phyloP scores from a whole-genome alignment of 2,888 invertebrate species.

The Alcis repandata region DNA sequence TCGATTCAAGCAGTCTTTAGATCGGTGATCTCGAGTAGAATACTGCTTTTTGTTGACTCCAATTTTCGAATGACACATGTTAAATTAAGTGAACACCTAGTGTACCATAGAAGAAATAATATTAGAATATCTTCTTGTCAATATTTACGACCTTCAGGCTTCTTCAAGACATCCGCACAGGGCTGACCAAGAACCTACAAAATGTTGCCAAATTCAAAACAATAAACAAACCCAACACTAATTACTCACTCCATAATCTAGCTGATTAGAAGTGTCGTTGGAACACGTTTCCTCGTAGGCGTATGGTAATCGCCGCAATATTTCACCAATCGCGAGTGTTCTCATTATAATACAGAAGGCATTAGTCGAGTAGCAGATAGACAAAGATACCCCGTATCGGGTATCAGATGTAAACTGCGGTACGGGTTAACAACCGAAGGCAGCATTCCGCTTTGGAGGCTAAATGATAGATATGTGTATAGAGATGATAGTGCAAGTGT shows the following conservation, averaged over 20 bases:
- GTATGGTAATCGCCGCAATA: slow-evolving; percentile 50
- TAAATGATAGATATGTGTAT: slow-evolving; percentile 71
- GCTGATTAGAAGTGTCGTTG: slow-evolving; percentile 9
- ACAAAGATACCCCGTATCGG: slow-evolving; percentile 76
- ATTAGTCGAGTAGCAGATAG: slow-evolving; percentile 73
- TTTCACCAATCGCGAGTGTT: slow-evolving; percentile 64
- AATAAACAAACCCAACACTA: slow-evolving; percentile 2
- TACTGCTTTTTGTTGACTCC: too few species aligned
- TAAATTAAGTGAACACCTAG: too few species aligned
- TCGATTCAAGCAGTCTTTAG: too few species aligned
- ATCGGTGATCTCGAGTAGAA: too few species aligned
- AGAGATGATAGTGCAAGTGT: slow-evolving; percentile 58
- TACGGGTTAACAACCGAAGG: slow-evolving; percentile 79
- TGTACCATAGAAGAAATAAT: too few species aligned
- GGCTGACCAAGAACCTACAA: too few species aligned
- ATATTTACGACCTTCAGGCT: too few species aligned
- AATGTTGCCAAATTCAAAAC: neutral
- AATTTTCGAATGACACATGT: too few species aligned
- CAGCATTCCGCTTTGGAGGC: slow-evolving; percentile 73
- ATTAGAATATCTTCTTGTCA: too few species aligned
- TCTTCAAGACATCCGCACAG: too few species aligned
- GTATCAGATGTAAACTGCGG: slow-evolving; percentile 79
- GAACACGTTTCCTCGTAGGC: slow-evolving; percentile 40
- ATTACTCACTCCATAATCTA: slow-evolving; percentile 6
- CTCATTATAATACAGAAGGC: slow-evolving; percentile 72